Percentiles rank a stretch among this genome's conserved stretches.
Conservation (phyloP, 2,113 vertebrate species). For the Calyptommatus sinebrachiatus region DNA sequence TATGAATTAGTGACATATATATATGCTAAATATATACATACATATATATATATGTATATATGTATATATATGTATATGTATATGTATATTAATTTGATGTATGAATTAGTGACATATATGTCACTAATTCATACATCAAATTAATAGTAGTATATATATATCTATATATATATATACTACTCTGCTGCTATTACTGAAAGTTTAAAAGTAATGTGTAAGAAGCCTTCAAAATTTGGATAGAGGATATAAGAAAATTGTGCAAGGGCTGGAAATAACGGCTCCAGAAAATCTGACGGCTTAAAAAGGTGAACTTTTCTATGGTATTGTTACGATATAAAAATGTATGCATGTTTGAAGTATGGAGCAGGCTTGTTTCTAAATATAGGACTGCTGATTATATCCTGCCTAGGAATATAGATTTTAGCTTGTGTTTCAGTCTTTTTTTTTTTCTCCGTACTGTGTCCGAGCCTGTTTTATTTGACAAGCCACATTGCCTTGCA, state of each 20-base stretch:
- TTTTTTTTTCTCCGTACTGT: conserved; percentile 13
- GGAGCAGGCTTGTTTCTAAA: background rate
- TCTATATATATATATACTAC: too few relatives aligned
- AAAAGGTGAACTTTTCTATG: background rate
- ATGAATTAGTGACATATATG: background rate
- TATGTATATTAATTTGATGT: too few relatives aligned
- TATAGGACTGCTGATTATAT: background rate
- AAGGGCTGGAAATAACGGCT: background rate
- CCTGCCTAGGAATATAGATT: conserved; percentile 14
- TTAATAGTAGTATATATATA: too few relatives aligned
- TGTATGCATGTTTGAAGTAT: background rate
- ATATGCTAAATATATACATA: too few relatives aligned
- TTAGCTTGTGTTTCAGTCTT: background rate
- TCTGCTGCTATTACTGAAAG: background rate
- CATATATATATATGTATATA: too few relatives aligned
- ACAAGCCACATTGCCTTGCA: background rate
- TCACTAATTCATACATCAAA: background rate
- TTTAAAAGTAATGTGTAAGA: background rate
- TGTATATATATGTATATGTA: too few relatives aligned
- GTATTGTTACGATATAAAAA: background rate
- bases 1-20: background rate
- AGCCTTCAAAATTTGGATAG: background rate
- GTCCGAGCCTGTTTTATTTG: conserved; percentile 1
- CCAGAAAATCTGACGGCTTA: background rate
- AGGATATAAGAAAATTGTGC: background rate